These are phyloP conservation scores for Ptiloglossa arizonensis DNA, from an alignment of 1,140 invertebrate species.

Conservation along the genomic window DNA sequence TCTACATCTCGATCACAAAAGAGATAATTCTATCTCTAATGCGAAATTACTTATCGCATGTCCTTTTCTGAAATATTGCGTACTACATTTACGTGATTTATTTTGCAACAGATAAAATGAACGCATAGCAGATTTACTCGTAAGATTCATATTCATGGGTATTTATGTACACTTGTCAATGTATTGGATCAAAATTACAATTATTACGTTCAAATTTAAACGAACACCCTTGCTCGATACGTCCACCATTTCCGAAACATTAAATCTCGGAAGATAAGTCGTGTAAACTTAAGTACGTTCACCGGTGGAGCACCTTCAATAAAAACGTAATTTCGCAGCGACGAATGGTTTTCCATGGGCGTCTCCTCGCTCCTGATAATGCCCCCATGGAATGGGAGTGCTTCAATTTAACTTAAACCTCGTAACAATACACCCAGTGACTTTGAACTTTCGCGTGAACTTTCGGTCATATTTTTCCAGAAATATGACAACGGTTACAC, in stretches of 20 bases:
- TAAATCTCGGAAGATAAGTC: conserved; percentile 24
- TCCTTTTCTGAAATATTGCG: too few species aligned
- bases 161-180: too few species aligned
- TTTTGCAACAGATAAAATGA: too few species aligned
- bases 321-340: conserved; percentile 67
- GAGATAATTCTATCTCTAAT: too few species aligned
- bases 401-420: conserved; percentile 69
- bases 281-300: conserved; percentile 1
- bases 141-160: too few species aligned
- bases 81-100: too few species aligned
- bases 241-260: not conserved
- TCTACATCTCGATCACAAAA: too few species aligned
- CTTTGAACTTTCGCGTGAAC: conserved; percentile 15
- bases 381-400: conserved; percentile 46
- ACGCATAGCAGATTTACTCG: too few species aligned
- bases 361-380: conserved; percentile 49
- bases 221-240: not conserved
- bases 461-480: conserved; percentile 10
- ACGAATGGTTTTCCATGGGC: conserved; percentile 55
- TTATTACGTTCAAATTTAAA: not conserved
- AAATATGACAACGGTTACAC: too few species aligned
- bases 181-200: not conserved
- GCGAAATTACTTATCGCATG: too few species aligned
- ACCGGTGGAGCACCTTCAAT: conserved; percentile 34
- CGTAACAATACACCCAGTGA: conserved; percentile 55